Evolutionary conservation across 2,888 invertebrate genomes (phyloP), one percentile per base, ranked within the genome.

Genomic region (Andricus curvator): DNA sequence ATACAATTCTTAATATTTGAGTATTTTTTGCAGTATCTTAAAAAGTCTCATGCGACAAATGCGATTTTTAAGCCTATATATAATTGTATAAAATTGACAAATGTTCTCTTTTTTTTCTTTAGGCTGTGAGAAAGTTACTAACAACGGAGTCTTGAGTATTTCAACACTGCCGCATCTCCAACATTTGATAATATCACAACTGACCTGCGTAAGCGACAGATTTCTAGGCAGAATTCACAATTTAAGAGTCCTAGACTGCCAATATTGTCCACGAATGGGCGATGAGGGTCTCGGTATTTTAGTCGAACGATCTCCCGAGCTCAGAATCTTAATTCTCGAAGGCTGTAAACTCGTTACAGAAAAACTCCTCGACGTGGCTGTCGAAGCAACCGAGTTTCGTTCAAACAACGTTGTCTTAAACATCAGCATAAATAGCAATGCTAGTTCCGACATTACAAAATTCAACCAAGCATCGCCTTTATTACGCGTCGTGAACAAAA

Each of bases 211-310:
- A 5, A 74, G n/a, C 29, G 74, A 74, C 29, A 74, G 33, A 33
- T 74, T 33, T 56, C 33, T 74, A 1, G 74, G 51, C 11, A 51
- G 51, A 56, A 13, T 74, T 56, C 74, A 74, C 11, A 56, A 74
- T 37, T 56, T 74, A n/a, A 56, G 33, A 51, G 56, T 74, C 13
- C 15, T 74, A 13, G 74, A 74, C n/a, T 74, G 74, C 29, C 74
- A 74, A 20, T n/a, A 74, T 11, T 74, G 74, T 37, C 56, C 74
- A n/a, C 56, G 29, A 74, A 74, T 74, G 33, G 56, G 33, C n/a
- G 74, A 74, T 20, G 74, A 74, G 20, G 74, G 74, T n/a, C 74
- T 74, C 9, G 33, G 74, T 56, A 48, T 74, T 56, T 56, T 74
- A 56, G 20, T 74, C 11, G 74, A 74, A 74, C 74, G 74, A 13